Conservation (phyloP, 2,113 vertebrate species). For the Geothlypis trichas region DNA sequence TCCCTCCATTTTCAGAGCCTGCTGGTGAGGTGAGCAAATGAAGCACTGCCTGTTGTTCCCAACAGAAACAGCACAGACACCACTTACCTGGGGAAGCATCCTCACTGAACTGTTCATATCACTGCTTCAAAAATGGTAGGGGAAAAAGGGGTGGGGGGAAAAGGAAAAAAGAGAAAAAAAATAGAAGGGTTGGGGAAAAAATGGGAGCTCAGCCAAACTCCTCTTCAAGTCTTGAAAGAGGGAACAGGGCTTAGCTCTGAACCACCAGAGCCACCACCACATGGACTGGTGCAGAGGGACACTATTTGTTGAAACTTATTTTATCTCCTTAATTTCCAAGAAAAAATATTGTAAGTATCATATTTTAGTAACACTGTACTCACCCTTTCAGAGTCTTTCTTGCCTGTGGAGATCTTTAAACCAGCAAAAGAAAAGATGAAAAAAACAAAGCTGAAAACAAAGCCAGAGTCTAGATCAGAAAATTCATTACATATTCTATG, state of each 20-base stretch:
- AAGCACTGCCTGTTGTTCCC: neutral
- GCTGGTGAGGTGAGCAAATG: neutral
- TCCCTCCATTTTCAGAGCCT: neutral
- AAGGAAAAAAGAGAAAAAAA: no score
- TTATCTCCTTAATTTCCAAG: neutral
- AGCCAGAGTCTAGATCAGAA: neutral
- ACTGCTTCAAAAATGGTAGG: neutral
- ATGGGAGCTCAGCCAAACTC: neutral
- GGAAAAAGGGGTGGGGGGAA: rapidly evolving
- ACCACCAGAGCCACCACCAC: neutral
- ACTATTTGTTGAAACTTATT: neutral
- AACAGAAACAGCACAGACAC: neutral
- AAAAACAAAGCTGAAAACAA: neutral
- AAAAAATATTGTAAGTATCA: neutral
- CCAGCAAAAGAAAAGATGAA: neutral
- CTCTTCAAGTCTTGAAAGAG: neutral
- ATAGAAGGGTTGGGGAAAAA: neutral
- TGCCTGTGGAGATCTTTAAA: neutral
- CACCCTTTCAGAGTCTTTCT: neutral
- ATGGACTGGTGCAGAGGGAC: neutral
- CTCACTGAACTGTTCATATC: neutral
- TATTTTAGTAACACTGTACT: neutral
- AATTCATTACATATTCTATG: neutral
- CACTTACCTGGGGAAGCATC: neutral
- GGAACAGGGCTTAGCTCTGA: neutral